These are phyloP conservation scores for Lasioglossum pauxillum DNA, from an alignment of 2,888 invertebrate genomes.

Conservation along the genomic window DNA sequence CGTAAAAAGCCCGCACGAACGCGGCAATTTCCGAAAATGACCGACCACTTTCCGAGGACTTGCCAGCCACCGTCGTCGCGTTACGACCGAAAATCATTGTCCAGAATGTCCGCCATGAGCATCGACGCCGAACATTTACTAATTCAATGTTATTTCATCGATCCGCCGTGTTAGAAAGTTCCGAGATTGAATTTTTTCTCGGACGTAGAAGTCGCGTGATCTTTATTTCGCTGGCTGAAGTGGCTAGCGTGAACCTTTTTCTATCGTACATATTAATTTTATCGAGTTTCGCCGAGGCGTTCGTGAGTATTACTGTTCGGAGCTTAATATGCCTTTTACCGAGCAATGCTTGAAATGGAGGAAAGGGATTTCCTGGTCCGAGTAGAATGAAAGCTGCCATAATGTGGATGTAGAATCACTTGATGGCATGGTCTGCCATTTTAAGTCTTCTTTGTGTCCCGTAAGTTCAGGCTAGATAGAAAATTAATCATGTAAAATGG, in stretches of 20 bases:
- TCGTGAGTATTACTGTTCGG: background rate
- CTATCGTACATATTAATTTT: background rate
- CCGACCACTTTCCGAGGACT: background rate
- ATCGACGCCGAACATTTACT: background rate
- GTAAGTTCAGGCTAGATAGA: background rate
- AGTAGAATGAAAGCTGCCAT: background rate
- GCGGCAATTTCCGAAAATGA: slow-evolving; percentile 25
- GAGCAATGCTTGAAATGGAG: no score
- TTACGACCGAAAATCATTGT: background rate
- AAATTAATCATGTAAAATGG: background rate
- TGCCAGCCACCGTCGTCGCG: background rate
- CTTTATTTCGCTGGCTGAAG: background rate
- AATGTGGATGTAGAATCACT: background rate
- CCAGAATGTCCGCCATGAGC: background rate
- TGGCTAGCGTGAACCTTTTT: slow-evolving; percentile 3
- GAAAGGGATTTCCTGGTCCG: no score
- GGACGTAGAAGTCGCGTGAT: background rate
- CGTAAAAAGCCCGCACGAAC: slow-evolving; percentile 31
- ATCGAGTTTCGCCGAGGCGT: background rate
- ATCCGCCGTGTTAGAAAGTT: background rate
- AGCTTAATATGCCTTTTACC: no score
- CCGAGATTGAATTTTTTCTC: slow-evolving; percentile 3
- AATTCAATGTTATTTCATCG: slow-evolving; percentile 28
- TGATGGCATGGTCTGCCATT: background rate
- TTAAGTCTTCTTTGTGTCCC: background rate